phyloP scores from a whole-genome alignment of 2,888 invertebrate species.

The Sepioteuthis lessoniana region DNA sequence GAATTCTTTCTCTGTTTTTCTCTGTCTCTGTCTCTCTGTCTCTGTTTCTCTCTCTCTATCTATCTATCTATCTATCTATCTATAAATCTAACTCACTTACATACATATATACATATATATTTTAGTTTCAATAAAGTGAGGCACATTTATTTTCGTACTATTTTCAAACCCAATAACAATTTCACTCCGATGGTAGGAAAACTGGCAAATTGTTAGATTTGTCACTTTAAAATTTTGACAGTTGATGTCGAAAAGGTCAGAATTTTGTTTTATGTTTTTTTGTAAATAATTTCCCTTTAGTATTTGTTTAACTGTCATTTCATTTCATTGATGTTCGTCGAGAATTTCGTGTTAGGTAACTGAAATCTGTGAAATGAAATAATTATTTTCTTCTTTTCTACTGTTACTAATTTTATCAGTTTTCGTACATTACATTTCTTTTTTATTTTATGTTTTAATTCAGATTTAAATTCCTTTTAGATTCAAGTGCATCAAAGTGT shows the following conservation, averaged over 20 bases:
- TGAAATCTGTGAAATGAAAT: not conserved
- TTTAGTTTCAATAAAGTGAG: not conserved
- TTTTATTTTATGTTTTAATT: not conserved
- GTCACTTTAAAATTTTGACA: not conserved
- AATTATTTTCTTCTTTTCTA: not conserved
- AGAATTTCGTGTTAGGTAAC: not conserved
- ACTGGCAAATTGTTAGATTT: not conserved
- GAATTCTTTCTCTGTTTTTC: no score
- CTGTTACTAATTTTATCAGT: not conserved
- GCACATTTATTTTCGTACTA: not conserved
- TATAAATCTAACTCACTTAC: not conserved
- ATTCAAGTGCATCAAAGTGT: no score
- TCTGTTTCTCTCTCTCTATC: no score
- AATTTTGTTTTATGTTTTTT: not conserved
- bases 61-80: no score
- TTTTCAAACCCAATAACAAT: not conserved
- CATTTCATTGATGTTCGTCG: not conserved
- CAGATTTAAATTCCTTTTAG: no score
- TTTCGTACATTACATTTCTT: not conserved
- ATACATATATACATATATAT: not conserved
- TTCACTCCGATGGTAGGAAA: not conserved
- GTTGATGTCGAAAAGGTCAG: not conserved
- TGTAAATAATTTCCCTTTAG: not conserved
- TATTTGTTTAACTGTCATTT: not conserved
- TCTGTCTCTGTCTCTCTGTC: no score